A percentile compares a stretch with the other conserved stretches of the same genome.
These are phyloP conservation scores for Phyllotreta cruciferae DNA, from an alignment of 2,888 invertebrate species.

Conservation along the genomic window DNA sequence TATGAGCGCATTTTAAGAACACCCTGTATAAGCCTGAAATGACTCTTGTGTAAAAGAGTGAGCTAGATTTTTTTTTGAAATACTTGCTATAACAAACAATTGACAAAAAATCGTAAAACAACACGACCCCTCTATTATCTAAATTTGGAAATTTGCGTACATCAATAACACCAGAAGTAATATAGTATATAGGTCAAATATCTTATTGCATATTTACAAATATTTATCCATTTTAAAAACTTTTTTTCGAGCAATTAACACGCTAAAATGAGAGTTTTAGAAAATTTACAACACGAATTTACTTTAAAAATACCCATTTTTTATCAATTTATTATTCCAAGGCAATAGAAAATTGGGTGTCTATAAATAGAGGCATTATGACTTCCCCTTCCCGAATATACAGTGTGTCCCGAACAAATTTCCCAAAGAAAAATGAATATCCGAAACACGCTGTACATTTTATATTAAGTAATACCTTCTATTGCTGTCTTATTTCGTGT, in stretches of 20 bases:
- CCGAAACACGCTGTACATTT: background rate
- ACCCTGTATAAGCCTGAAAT: too few species aligned
- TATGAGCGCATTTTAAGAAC: too few species aligned
- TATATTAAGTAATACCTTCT: background rate
- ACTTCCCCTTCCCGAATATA: slow-evolving; percentile 19
- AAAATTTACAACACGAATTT: too few species aligned
- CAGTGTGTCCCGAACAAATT: too few species aligned
- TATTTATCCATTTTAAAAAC: slow-evolving; percentile 10
- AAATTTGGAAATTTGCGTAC: slow-evolving; percentile 36
- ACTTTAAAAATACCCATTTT: background rate
- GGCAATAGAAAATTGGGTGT: background rate
- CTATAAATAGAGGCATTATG: slow-evolving; percentile 25
- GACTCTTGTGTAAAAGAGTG: too few species aligned
- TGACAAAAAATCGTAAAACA: background rate
- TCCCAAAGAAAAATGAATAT: too few species aligned
- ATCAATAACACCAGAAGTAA: slow-evolving; percentile 43
- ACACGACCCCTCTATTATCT: slow-evolving; percentile 32
- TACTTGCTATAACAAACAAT: background rate
- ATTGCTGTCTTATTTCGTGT: slow-evolving; percentile 3
- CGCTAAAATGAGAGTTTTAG: slow-evolving; percentile 19
- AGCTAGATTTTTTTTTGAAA: too few species aligned
- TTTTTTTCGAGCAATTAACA: slow-evolving; percentile 9
- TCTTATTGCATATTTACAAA: slow-evolving; percentile 51
- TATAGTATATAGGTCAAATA: slow-evolving; percentile 40
- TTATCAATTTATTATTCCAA: too few species aligned